Base-by-base conservation (phyloP, 2,797 vertebrate species). In the Chiroxiphia lanceolata region DNA sequence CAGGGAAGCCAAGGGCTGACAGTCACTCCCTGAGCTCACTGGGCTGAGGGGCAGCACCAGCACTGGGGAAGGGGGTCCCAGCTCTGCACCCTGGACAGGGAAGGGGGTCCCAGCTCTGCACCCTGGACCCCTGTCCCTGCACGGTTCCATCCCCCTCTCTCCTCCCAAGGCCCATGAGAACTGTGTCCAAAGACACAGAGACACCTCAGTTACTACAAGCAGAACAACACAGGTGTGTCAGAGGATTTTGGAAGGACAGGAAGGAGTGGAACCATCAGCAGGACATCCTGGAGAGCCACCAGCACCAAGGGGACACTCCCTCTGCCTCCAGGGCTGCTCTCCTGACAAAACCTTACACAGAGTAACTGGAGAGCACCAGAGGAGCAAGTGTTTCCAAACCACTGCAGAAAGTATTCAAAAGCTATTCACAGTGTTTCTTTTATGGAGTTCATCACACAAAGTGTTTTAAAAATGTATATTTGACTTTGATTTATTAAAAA, bases 401-500 rank as follows among this genome's bases (percentile, higher is more conserved):
- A 51, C 36, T 25, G 33, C 0, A 79, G 19, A 34, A 90, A 61
- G 17, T 59, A 83, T 72, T 83, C 47, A 47, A 87, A 67, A 83
- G 23, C 61, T 51, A 67, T 38, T 69, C 53, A 14, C 42, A 94
- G 47, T 13, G 64, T 42, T 79, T 74, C 45, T 74, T 80, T 40
- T 19, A 31, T 1, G 2, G 40, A 83, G 60, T 87, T 84, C 23
- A 57, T 84, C 80, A 79, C 45, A 87, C 48, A 34, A 75, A 85
- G 45, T 2, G 1, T 47, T 80, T 84, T 40, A 65, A 93, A 93
- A 92, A 83, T 9, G 15, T 63, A 6, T 25, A 80, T 89, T 75
- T 70, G 54, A 69, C 61, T 84, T 92, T 56, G 54, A 91, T 84
- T 92, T 90, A 93, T 84, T 90, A 68, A 87, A 92, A 83, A 76